Evolutionary conservation across 2,888 invertebrate species (phyloP), one percentile per base, ranked within the genome.

Genomic region (Coenonympha glycerion): DNA sequence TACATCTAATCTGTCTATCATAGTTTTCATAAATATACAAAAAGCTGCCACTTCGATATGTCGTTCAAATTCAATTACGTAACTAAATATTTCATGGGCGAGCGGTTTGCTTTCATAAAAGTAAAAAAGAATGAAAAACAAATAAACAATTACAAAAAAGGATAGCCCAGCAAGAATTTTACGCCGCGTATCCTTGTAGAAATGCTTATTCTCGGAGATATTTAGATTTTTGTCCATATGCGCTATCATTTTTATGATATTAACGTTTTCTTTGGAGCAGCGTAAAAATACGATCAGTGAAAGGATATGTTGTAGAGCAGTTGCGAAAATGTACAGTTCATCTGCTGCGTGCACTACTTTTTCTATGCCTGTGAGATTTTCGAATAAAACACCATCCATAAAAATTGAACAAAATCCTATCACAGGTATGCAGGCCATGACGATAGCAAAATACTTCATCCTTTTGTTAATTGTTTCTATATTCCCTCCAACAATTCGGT

Each of bases 21-120:
- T 39, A 68, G 72, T 68, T 8, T 54, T 54, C 21, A 79, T 68
- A 55, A 67, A 57, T 49, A 70, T 61, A 49, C 69, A 73, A 54
- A 80, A 74, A 2, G 63, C 37, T 4, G 68, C 40, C 34, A 76
- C 62, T 61, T 78, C 73, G 0, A 79, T 54, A 50, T 74, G 66
- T 55, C 77, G 74, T 33, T 67, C 56, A 34, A 48, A 54, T 9
- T 46, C 39, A 26, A 45, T 22, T 30, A 51, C 3, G 15, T 16
- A 6, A 19, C 6, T 18, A 49, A 18, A 22, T 48, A 42, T 28
- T 6, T 42, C 4, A 6, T 16, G 3, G 13, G 2, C 5, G n/a
- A 50, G 2, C 15, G 34, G 2, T 39, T 1, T 5, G 26, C 26
- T 16, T 3, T 24, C 45, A 19, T 6, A n/a, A 6, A 9, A 31